phyloP scores from a whole-genome alignment of 1,140 invertebrate genomes.

The Bombus sibiricus region DNA sequence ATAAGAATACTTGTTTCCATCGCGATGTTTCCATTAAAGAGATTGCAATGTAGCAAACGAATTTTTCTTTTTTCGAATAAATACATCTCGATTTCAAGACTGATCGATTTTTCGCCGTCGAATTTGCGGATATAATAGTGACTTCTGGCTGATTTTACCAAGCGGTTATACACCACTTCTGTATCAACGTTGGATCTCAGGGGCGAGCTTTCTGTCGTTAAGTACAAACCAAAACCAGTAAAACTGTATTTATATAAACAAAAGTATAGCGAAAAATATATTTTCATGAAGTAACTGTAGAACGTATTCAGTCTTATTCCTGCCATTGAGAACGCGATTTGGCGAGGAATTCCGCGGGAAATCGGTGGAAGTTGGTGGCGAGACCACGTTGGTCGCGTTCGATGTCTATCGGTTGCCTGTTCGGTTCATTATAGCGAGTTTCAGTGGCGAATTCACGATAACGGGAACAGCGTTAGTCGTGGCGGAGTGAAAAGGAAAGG shows the following conservation, averaged over 20 bases:
- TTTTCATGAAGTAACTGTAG: no score
- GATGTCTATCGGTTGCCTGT: slow-evolving; percentile 16
- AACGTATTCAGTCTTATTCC: background rate
- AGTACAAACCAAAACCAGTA: no score
- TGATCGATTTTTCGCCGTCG: background rate
- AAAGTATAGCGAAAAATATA: background rate
- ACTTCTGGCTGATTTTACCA: no score
- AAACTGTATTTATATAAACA: no score
- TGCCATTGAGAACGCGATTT: background rate
- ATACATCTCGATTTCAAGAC: background rate
- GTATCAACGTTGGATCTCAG: no score
- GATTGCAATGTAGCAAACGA: background rate
- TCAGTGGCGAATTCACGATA: slow-evolving; percentile 37
- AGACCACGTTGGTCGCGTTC: background rate
- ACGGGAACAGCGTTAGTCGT: background rate
- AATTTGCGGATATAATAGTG: no score
- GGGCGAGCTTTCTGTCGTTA: no score
- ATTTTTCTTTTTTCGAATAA: background rate
- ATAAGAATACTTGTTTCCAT: no score
- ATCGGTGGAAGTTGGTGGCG: slow-evolving; percentile 20
- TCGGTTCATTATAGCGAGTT: slow-evolving; percentile 47
- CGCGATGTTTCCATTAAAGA: background rate
- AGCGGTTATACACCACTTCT: no score
- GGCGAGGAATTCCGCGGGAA: slow-evolving; percentile 1
- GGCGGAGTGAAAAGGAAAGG: slow-evolving; percentile 21